A percentile compares a stretch with the other conserved stretches of the same genome.
phyloP scores from a whole-genome alignment of 2,888 invertebrate species.

The Drosophila maculinotata region DNA sequence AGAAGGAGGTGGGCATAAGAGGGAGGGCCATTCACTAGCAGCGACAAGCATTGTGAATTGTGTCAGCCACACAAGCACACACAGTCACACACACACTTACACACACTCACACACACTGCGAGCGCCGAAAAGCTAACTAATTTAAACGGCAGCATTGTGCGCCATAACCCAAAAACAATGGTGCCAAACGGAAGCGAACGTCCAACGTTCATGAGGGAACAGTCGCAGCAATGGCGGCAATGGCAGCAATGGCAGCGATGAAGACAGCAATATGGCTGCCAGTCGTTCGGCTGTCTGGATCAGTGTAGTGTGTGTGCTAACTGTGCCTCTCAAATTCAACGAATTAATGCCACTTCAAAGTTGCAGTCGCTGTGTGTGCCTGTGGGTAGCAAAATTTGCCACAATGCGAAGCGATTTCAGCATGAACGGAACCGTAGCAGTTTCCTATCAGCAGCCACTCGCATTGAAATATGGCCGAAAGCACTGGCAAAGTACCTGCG shows the following conservation, averaged over 20 bases:
- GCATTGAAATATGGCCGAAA: constrained; percentile 76
- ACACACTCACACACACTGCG: constrained; percentile 3
- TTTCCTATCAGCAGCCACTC: constrained; percentile 75
- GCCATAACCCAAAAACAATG: constrained; percentile 71
- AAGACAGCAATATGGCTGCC: constrained; percentile 48
- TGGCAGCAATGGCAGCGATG: constrained; percentile 46
- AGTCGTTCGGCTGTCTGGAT: constrained; percentile 39
- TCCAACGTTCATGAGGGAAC: constrained; percentile 30
- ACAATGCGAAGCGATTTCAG: constrained; percentile 56
- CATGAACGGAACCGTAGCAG: constrained; percentile 48
- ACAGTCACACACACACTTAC: constrained; percentile 20
- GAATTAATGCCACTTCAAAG: constrained; percentile 78
- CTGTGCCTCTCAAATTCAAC: constrained; percentile 54
- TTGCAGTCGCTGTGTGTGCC: constrained; percentile 37
- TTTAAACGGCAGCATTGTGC: constrained; percentile 79
- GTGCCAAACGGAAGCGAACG: constrained; percentile 64
- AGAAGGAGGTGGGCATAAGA: no score
- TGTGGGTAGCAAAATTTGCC: constrained; percentile 69
- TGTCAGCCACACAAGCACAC: constrained; percentile 57
- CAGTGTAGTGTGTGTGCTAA: constrained; percentile 21
- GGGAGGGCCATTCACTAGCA: constrained; percentile 41
- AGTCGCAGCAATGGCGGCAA: constrained; percentile 33
- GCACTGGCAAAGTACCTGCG: constrained; percentile 74
- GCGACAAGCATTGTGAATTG: constrained; percentile 61
- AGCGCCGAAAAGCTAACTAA: constrained; percentile 69